These are phyloP conservation scores for Sceloporus tristichus DNA, from an alignment of 2,113 vertebrate genomes.

Conservation along the genomic window DNA sequence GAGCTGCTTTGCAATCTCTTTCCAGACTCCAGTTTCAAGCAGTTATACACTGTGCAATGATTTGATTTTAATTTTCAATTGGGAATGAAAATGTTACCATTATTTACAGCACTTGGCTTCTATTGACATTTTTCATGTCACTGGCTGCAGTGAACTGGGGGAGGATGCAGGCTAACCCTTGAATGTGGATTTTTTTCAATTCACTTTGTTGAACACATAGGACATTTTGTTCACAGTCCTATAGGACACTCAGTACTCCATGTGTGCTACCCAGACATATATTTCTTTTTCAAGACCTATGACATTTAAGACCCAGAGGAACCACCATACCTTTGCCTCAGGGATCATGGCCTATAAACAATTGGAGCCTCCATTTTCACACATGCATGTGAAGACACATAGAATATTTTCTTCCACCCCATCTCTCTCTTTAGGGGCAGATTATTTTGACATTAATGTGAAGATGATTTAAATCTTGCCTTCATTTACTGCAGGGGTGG, in stretches of 20 bases:
- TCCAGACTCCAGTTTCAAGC: neutral
- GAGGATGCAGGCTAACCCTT: neutral
- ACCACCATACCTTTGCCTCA: neutral
- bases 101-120: neutral
- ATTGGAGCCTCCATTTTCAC: neutral
- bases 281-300: neutral
- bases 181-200: neutral
- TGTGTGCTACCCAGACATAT: neutral
- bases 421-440: neutral
- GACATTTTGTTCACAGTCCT: neutral
- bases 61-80: neutral
- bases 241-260: neutral
- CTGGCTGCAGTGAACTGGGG: neutral
- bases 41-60: rapidly evolving
- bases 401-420: neutral
- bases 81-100: constrained; percentile 35
- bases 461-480: neutral
- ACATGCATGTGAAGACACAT: too few relatives aligned
- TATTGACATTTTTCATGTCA: neutral
- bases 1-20: neutral
- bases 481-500: neutral
- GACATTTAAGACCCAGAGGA: neutral
- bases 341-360: rapidly evolving
- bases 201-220: neutral
- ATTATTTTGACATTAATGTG: neutral